phyloP scores from a whole-genome alignment of 2,888 invertebrate species.

The Amphipoea lucens region DNA sequence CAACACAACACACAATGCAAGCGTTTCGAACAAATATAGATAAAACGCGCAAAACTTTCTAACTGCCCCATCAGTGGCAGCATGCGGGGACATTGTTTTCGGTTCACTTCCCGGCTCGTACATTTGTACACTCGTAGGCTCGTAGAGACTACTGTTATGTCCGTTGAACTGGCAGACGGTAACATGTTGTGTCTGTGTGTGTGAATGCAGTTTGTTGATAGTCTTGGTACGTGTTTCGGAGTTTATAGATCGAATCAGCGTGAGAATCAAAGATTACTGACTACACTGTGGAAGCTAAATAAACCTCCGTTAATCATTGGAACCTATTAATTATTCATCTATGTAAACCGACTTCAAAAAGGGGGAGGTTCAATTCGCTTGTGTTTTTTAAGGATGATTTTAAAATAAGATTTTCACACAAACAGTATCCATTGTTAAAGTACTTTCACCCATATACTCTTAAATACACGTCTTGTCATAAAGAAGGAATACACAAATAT shows the following conservation, averaged over 20 bases:
- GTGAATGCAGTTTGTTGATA: slow-evolving; percentile 15
- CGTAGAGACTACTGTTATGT: slow-evolving; percentile 51
- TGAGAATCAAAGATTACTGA: background rate
- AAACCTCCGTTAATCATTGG: background rate
- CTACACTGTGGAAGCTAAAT: background rate
- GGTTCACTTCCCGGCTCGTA: slow-evolving; percentile 45
- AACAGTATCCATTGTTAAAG: background rate
- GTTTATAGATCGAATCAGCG: slow-evolving; percentile 28
- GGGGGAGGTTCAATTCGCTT: background rate
- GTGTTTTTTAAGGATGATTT: background rate
- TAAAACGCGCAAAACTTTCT: slow-evolving; percentile 50
- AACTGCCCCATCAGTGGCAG: slow-evolving; percentile 32
- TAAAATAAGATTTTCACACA: too few species aligned
- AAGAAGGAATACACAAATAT: background rate
- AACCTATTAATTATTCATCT: background rate
- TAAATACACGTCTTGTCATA: background rate
- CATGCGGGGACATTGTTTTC: slow-evolving; percentile 58
- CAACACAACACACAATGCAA: background rate
- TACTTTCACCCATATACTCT: too few species aligned
- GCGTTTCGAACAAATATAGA: slow-evolving; percentile 19
- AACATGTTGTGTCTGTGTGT: slow-evolving; percentile 8
- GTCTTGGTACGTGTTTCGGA: background rate
- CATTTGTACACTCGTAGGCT: slow-evolving; percentile 28
- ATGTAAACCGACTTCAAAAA: background rate
- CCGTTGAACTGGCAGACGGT: slow-evolving; percentile 46